Conservation (phyloP, 2,797 vertebrate genomes). For the Rhinogobio ventralis region DNA sequence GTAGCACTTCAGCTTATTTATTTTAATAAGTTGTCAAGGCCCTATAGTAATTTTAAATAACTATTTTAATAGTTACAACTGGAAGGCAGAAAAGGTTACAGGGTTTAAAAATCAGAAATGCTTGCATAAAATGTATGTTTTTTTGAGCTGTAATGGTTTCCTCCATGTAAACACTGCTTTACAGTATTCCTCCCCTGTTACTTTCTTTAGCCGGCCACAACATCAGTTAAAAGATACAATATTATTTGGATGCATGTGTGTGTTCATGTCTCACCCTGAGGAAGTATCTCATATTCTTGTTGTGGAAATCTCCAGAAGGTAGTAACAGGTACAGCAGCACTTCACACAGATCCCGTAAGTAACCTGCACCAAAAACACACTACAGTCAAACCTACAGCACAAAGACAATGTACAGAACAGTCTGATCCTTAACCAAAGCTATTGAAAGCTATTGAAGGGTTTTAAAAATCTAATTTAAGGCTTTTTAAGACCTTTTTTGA, state of each 20-base stretch:
- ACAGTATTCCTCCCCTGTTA: neutral
- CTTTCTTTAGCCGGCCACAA: neutral
- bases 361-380: conserved; percentile 77
- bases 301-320: conserved; percentile 99
- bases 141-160: neutral
- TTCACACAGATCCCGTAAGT: conserved; percentile 97
- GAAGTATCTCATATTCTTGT: conserved; percentile 99
- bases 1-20: neutral
- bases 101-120: neutral
- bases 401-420: neutral
- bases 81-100: too few relatives aligned
- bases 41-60: neutral
- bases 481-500: neutral
- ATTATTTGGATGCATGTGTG: neutral
- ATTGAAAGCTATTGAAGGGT: neutral
- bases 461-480: neutral
- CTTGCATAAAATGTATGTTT: neutral
- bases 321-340: conserved; percentile 98
- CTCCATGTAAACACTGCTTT: neutral
- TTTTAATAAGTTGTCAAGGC: neutral
- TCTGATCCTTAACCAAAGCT: neutral
- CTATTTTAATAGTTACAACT: neutral
- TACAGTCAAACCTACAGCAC: neutral
- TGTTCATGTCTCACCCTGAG: conserved; percentile 85
- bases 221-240: neutral